These are phyloP conservation scores for Idaea straminata DNA, from an alignment of 2,888 invertebrate species.

Conservation along the genomic window DNA sequence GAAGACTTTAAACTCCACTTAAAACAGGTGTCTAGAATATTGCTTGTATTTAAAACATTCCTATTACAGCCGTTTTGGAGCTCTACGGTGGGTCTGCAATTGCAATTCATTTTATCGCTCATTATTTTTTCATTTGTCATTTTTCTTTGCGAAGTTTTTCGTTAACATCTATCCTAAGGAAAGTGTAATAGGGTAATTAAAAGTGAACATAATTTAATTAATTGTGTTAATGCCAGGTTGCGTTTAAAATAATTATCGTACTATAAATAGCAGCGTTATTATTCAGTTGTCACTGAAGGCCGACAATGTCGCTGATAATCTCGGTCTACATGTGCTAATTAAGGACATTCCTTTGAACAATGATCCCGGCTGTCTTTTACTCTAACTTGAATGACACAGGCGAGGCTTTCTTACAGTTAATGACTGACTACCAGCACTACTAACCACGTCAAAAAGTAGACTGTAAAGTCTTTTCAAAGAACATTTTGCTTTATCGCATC, in stretches of 20 bases:
- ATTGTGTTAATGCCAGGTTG: conserved; percentile 25
- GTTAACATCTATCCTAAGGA: no score
- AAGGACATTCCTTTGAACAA: conserved; percentile 67
- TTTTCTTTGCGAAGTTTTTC: no score
- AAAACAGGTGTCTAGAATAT: no score
- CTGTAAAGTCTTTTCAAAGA: conserved; percentile 61
- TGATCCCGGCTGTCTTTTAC: conserved; percentile 65
- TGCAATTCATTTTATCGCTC: no score
- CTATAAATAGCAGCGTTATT: conserved; percentile 56
- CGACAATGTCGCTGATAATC: conserved; percentile 67
- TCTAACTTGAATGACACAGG: conserved; percentile 53
- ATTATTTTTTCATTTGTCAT: no score
- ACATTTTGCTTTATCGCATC: conserved; percentile 57
- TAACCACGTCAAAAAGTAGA: conserved; percentile 56
- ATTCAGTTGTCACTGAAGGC: conserved; percentile 63
- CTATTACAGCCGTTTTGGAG: no score
- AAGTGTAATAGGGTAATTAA: no score
- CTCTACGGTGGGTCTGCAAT: no score
- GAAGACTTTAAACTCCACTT: no score
- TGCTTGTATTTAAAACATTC: no score
- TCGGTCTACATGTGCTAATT: conserved; percentile 75
- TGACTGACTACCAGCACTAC: conserved; percentile 68
- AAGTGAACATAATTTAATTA: neutral
- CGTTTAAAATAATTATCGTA: conserved; percentile 40
- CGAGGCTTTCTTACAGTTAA: conserved; percentile 56